Evolutionary conservation across 2,113 vertebrate species (phyloP).

Genomic region (Hippocampus abdominalis): DNA sequence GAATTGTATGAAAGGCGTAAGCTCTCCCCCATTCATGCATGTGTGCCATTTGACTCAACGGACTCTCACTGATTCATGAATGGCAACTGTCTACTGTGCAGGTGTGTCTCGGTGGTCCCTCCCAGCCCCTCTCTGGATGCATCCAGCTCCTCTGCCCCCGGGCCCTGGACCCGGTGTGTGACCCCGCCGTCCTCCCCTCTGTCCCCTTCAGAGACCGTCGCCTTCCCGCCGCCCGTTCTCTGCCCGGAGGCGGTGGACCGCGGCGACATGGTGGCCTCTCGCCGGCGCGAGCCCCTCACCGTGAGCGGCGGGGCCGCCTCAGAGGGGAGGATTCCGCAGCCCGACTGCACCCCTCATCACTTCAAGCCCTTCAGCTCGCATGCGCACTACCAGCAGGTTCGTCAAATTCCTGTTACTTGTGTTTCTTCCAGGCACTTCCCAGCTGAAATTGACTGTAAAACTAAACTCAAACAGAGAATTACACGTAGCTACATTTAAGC

Average conservation of each 20-base stretch:
- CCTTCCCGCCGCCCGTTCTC: conserved; percentile 54
- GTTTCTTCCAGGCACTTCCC: not conserved
- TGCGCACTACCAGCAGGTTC: conserved; percentile 88
- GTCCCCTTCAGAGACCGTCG: conserved; percentile 29
- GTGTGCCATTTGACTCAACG: conserved; percentile 20
- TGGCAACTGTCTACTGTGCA: conserved; percentile 25
- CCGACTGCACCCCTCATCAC: conserved; percentile 76
- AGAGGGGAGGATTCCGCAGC: conserved; percentile 78
- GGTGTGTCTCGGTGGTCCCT: conserved; percentile 65
- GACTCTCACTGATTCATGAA: conserved; percentile 23
- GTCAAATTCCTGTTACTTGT: conserved; percentile 9
- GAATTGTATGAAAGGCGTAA: not conserved
- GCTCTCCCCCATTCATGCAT: conserved; percentile 21
- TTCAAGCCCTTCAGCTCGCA: conserved; percentile 95
- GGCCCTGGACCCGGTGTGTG: conserved; percentile 70
- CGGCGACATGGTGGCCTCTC: conserved; percentile 93
- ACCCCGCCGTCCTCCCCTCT: conserved; percentile 33
- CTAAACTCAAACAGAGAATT: not conserved
- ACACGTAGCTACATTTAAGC: not conserved
- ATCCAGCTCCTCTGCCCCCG: conserved; percentile 66
- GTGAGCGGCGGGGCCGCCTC: conserved; percentile 79
- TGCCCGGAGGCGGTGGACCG: conserved; percentile 77
- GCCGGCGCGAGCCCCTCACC: conserved; percentile 80
- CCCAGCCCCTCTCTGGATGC: conserved; percentile 73
- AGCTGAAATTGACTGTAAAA: not conserved